phyloP scores from a whole-genome alignment of 2,113 vertebrate genomes.

The Procapra przewalskii region DNA sequence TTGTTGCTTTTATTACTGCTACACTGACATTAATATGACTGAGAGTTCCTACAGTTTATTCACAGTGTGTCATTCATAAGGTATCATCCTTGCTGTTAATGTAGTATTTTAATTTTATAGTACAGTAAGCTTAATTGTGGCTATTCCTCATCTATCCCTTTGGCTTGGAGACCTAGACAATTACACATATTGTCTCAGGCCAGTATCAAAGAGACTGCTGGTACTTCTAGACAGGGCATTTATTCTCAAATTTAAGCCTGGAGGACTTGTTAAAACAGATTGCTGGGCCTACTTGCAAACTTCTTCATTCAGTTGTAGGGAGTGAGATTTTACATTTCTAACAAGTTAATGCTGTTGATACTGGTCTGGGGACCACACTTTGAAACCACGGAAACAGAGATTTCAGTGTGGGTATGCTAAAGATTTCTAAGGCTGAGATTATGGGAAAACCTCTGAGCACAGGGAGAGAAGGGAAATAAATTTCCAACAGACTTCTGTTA shows the following conservation, averaged over 20 bases:
- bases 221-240: background rate
- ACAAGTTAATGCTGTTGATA: background rate
- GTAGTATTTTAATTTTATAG: slow-evolving; percentile 38
- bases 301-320: background rate
- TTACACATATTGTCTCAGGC: background rate
- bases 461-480: background rate
- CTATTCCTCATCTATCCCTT: slow-evolving; percentile 13
- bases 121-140: slow-evolving; percentile 1
- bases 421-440: background rate
- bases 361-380: background rate
- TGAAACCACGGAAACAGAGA: background rate
- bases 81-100: slow-evolving; percentile 46
- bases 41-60: slow-evolving; percentile 9
- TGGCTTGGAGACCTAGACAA: background rate
- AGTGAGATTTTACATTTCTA: background rate
- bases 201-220: background rate
- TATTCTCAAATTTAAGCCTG: background rate
- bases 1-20: background rate
- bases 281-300: background rate
- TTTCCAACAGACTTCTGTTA: background rate
- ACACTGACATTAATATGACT: slow-evolving; percentile 40
- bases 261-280: background rate
- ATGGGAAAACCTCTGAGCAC: background rate
- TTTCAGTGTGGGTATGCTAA: background rate
- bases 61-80: slow-evolving; percentile 19